Evolutionary conservation across 2,888 invertebrate genomes (phyloP).

Genomic region (Coleophora deauratella): DNA sequence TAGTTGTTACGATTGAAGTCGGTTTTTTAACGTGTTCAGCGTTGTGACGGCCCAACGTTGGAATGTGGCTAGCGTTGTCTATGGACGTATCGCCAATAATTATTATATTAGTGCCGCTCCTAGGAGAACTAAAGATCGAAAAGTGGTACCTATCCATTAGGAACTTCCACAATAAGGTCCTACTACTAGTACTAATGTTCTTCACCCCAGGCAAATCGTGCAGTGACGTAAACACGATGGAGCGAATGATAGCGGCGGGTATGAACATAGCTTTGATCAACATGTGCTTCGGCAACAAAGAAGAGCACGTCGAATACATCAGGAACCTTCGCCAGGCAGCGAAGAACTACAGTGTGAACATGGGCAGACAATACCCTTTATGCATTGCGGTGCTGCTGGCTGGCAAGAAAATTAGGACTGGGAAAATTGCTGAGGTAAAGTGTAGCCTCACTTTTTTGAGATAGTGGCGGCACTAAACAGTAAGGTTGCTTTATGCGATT

Average conservation of each 20-base stretch:
- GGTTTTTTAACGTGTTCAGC: no score
- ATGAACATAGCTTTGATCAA: constrained; percentile 70
- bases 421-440: constrained; percentile 82
- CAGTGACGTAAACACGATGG: constrained; percentile 28
- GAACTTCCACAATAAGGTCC: no score
- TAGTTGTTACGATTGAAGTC: no score
- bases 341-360: constrained; percentile 74
- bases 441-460: not conserved
- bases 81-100: no score
- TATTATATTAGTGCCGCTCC: no score
- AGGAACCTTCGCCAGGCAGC: constrained; percentile 54
- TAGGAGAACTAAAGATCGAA: no score
- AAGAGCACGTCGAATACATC: constrained; percentile 55
- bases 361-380: constrained; percentile 79
- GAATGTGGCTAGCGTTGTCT: no score
- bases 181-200: no score
- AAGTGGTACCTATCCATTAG: no score
- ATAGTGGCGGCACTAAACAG: not conserved
- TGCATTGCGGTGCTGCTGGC: constrained; percentile 89
- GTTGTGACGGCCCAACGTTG: no score
- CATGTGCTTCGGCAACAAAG: constrained; percentile 46
- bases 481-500: no score
- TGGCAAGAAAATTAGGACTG: constrained; percentile 93
- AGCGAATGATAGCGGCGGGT: constrained; percentile 65
- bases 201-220: not conserved